phyloP scores from a whole-genome alignment of 2,113 vertebrate genomes.

The Gorsachius goisagi region DNA sequence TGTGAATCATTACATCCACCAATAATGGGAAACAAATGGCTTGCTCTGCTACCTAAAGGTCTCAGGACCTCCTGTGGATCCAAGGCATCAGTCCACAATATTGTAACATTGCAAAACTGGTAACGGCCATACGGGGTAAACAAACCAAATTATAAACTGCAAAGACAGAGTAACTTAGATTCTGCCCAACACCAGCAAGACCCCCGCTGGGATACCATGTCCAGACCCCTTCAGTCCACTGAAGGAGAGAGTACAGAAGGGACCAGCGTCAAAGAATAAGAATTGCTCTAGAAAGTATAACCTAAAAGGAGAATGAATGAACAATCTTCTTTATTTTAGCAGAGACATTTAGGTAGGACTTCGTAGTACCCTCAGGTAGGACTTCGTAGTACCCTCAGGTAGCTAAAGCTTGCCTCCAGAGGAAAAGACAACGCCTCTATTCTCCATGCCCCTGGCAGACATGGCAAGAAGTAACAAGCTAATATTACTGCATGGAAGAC shows the following conservation, averaged over 20 bases:
- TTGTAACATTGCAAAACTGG: neutral
- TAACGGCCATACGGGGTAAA: neutral
- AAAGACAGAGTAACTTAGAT: neutral
- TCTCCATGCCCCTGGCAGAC: neutral
- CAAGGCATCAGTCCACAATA: neutral
- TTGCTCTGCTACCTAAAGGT: neutral
- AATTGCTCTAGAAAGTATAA: neutral
- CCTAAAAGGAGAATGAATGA: neutral
- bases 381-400: neutral
- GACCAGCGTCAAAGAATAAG: neutral
- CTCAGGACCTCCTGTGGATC: neutral
- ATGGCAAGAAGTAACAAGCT: neutral
- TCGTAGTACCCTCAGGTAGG: neutral
- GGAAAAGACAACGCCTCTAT: neutral
- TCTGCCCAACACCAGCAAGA: neutral
- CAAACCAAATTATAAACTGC: neutral
- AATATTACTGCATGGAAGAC: neutral
- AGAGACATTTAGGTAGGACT: neutral
- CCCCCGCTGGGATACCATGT: accelerated
- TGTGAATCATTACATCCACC: neutral
- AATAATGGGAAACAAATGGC: neutral
- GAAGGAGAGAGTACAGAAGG: neutral
- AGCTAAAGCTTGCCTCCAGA: neutral
- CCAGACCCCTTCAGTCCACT: neutral
- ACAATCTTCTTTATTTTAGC: neutral